Conservation (phyloP, 1,140 invertebrate species). For the Pollicipes pollicipes region DNA sequence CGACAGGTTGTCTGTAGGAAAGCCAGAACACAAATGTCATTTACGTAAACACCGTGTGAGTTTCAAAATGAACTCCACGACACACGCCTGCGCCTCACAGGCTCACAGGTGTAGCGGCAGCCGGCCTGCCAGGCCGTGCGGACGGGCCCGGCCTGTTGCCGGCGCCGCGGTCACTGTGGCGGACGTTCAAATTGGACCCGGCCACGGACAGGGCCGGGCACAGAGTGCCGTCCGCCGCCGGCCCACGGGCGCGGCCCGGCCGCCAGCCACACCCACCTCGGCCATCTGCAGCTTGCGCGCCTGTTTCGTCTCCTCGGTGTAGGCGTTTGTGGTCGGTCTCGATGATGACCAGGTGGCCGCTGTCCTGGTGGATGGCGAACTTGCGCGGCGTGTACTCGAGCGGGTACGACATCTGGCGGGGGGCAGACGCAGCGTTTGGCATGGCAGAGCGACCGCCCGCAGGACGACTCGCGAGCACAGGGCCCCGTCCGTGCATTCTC, state of each 20-base stretch:
- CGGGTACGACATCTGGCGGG: conserved; percentile 47
- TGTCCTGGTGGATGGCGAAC: conserved; percentile 83
- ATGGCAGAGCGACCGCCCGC: too few species aligned
- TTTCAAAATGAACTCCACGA: too few species aligned
- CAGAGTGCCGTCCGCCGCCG: not conserved
- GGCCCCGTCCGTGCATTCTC: too few species aligned
- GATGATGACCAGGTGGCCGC: conserved; percentile 76
- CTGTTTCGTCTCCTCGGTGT: conserved; percentile 91
- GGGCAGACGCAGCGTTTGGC: too few species aligned
- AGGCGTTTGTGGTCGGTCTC: conserved; percentile 98
- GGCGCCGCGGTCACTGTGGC: not conserved
- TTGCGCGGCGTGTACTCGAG: conserved; percentile 91
- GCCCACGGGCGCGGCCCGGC: too few species aligned
- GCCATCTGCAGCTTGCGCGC: conserved; percentile 64
- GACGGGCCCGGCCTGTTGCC: conserved; percentile 16
- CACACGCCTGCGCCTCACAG: too few species aligned
- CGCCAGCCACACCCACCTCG: conserved; percentile 29
- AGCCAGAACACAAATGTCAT: too few species aligned
- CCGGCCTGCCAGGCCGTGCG: not conserved
- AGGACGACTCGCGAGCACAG: too few species aligned
- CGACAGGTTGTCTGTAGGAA: too few species aligned
- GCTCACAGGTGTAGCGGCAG: not conserved
- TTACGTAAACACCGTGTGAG: too few species aligned
- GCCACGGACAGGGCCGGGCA: not conserved
- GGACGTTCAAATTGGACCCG: not conserved